Percentiles rank a stretch among this genome's conserved stretches.
These are phyloP conservation scores for Nasonia giraulti DNA, from an alignment of 1,140 invertebrate genomes.

Conservation along the genomic window DNA sequence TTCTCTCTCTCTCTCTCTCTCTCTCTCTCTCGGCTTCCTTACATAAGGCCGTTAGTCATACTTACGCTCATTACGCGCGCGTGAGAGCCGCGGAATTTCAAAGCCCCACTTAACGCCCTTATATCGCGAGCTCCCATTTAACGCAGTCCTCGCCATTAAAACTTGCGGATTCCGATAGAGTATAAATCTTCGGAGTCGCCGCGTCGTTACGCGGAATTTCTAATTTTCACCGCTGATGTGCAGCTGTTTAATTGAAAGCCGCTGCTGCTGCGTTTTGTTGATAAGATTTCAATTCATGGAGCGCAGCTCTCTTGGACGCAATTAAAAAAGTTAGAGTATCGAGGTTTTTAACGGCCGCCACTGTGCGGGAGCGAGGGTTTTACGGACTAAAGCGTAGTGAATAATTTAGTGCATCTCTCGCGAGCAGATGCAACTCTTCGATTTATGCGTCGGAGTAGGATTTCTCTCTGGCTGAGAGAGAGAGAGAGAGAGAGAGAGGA, in stretches of 20 bases:
- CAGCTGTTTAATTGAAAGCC: conserved; percentile 28
- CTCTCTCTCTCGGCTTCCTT: conserved; percentile 47
- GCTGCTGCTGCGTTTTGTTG: conserved; percentile 9
- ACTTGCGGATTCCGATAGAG: conserved; percentile 39
- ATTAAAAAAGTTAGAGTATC: conserved; percentile 12
- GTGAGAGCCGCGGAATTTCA: conserved; percentile 49
- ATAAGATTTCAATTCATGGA: conserved; percentile 15
- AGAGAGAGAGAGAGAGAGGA: too few species aligned
- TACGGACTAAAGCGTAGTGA: too few species aligned
- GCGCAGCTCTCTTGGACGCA: background rate
- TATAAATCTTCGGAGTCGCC: conserved; percentile 16
- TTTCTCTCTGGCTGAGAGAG: too few species aligned
- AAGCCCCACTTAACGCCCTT: conserved; percentile 34
- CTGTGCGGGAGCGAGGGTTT: too few species aligned
- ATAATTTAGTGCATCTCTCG: too few species aligned
- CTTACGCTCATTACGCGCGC: conserved; percentile 55
- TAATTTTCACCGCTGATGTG: background rate
- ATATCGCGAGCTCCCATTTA: conserved; percentile 26
- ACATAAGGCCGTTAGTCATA: conserved; percentile 55
- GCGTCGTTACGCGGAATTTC: conserved; percentile 18
- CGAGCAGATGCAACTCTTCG: too few species aligned
- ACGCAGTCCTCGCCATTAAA: conserved; percentile 30
- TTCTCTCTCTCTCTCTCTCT: too few species aligned
- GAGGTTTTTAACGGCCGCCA: background rate
- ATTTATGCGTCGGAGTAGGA: too few species aligned